These are phyloP conservation scores for Isichthys henryi DNA, from an alignment of 2,113 vertebrate genomes.

Conservation along the genomic window DNA sequence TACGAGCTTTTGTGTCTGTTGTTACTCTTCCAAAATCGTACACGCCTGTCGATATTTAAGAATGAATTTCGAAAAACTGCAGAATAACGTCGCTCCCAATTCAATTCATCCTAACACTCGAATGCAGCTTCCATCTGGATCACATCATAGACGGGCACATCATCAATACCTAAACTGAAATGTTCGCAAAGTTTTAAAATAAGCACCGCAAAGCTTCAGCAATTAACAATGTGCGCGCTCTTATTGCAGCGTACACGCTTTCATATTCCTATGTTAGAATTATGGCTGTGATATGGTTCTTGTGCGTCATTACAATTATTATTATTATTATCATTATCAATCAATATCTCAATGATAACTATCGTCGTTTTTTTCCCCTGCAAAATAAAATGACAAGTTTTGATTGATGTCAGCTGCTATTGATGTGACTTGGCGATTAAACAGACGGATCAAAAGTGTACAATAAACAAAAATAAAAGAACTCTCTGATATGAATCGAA, in stretches of 20 bases:
- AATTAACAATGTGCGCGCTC: not conserved
- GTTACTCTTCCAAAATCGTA: not conserved
- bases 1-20: not conserved
- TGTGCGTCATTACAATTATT: not conserved
- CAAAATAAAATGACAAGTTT: not conserved
- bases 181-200: conserved; percentile 3
- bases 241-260: not conserved
- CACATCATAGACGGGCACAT: not conserved
- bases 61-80: not conserved
- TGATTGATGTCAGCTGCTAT: not conserved
- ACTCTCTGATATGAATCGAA: conserved; percentile 1
- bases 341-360: not conserved
- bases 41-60: not conserved
- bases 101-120: not conserved
- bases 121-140: not conserved
- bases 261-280: not conserved
- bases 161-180: not conserved
- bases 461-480: not conserved
- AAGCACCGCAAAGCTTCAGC: not conserved
- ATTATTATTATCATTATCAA: not conserved
- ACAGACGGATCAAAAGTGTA: not conserved
- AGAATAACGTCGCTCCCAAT: not conserved
- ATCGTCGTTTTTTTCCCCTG: not conserved
- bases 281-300: not conserved
- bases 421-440: not conserved